These are phyloP conservation scores for Fregata magnificens DNA, from an alignment of 2,113 vertebrate species.

Conservation along the genomic window DNA sequence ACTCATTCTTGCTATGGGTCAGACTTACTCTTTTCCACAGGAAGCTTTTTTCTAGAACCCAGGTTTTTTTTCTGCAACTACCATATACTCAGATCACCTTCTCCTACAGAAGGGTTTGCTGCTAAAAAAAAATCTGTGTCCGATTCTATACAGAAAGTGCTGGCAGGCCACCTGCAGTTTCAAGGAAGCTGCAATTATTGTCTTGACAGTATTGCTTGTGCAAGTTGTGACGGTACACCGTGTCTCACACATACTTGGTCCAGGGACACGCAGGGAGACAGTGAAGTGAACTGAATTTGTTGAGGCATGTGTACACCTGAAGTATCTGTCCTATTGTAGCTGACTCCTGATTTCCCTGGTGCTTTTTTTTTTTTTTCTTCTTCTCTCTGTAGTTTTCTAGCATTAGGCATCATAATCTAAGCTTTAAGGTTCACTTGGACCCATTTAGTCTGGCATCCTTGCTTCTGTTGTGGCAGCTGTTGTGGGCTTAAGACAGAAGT, in stretches of 20 bases:
- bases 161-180: background rate
- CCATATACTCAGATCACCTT: background rate
- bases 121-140: background rate
- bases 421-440: background rate
- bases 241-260: background rate
- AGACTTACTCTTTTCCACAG: background rate
- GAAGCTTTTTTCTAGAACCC: background rate
- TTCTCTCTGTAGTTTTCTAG: background rate
- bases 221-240: background rate
- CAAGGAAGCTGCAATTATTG: background rate
- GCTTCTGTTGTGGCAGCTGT: background rate
- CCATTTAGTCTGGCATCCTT: background rate
- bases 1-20: background rate
- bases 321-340: background rate
- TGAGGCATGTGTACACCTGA: background rate
- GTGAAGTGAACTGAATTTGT: background rate
- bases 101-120: background rate
- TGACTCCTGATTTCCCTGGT: background rate
- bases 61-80: background rate
- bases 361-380: background rate
- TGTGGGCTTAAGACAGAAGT: background rate
- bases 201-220: background rate
- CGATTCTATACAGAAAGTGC: background rate
- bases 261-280: background rate
- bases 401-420: background rate